phyloP scores from a whole-genome alignment of 1,140 invertebrate genomes.

The Sminthurinus signatus region DNA sequence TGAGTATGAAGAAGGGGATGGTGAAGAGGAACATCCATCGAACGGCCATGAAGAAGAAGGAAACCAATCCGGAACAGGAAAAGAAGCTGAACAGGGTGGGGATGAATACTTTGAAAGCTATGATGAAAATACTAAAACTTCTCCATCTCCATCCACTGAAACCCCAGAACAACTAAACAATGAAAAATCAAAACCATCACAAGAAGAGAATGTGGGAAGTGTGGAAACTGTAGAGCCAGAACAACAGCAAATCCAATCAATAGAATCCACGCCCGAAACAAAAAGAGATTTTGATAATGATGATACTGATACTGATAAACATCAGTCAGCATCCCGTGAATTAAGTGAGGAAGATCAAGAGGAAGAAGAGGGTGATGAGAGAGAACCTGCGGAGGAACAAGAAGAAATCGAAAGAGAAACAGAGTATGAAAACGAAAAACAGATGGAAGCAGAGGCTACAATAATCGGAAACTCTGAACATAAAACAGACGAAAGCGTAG shows the following conservation, averaged over 20 bases:
- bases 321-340: not conserved
- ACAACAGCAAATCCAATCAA: conserved; percentile 5
- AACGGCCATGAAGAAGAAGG: conserved; percentile 9
- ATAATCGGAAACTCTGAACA: too few relatives aligned
- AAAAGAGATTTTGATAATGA: not conserved
- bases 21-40: conserved; percentile 1
- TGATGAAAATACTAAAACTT: not conserved
- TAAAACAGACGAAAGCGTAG: too few relatives aligned
- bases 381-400: too few relatives aligned
- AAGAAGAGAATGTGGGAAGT: conserved; percentile 36
- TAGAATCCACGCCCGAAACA: not conserved
- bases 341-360: conserved; percentile 7
- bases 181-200: conserved; percentile 41
- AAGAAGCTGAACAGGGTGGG: not conserved
- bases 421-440: conserved; percentile 1
- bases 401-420: not conserved
- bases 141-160: too few relatives aligned
- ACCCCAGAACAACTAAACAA: not conserved
- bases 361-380: conserved; percentile 9
- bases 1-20: conserved; percentile 37
- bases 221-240: conserved; percentile 1
- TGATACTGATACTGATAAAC: not conserved
- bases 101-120: conserved; percentile 22
- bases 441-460: too few relatives aligned
- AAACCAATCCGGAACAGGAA: not conserved